phyloP scores from a whole-genome alignment of 1,140 invertebrate genomes.

The Halesus radiatus region DNA sequence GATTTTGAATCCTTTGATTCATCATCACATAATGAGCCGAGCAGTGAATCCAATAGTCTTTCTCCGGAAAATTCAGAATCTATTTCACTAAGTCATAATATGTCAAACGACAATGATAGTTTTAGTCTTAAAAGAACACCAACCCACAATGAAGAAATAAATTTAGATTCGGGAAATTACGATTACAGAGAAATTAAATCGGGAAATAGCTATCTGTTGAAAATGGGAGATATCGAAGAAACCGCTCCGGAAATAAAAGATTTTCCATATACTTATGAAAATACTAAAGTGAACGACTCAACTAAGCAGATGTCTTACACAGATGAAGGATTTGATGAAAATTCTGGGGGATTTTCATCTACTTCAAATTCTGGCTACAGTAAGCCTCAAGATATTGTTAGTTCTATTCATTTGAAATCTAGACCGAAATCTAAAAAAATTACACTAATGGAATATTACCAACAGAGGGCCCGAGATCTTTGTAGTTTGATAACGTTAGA shows the following conservation, averaged over 20 bases:
- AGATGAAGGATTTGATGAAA: conserved; percentile 79
- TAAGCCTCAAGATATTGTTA: conserved; percentile 9
- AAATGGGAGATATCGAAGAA: conserved; percentile 35
- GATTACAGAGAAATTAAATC: conserved; percentile 62
- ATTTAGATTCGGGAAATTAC: conserved; percentile 78
- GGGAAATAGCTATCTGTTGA: conserved; percentile 17
- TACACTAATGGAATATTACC: not conserved
- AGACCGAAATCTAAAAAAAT: conserved; percentile 28
- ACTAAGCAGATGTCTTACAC: conserved; percentile 69
- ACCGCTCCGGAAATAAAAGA: conserved; percentile 35
- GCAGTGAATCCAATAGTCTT: not conserved
- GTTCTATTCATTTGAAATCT: not conserved
- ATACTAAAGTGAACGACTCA: conserved; percentile 56
- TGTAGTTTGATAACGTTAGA: conserved; percentile 81
- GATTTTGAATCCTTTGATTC: conserved; percentile 71
- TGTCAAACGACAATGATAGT: conserved; percentile 28
- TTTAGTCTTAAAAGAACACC: conserved; percentile 27
- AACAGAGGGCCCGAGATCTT: conserved; percentile 19
- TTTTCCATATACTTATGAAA: conserved; percentile 20
- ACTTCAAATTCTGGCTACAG: conserved; percentile 22
- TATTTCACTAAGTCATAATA: not conserved
- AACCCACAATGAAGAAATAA: conserved; percentile 72
- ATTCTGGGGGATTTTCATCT: conserved; percentile 62
- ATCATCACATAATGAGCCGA: conserved; percentile 21
- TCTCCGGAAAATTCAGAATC: not conserved